Percentiles rank a stretch among this genome's conserved stretches.
phyloP scores from a whole-genome alignment of 1,140 invertebrate species.

The Saccostrea glomerata region DNA sequence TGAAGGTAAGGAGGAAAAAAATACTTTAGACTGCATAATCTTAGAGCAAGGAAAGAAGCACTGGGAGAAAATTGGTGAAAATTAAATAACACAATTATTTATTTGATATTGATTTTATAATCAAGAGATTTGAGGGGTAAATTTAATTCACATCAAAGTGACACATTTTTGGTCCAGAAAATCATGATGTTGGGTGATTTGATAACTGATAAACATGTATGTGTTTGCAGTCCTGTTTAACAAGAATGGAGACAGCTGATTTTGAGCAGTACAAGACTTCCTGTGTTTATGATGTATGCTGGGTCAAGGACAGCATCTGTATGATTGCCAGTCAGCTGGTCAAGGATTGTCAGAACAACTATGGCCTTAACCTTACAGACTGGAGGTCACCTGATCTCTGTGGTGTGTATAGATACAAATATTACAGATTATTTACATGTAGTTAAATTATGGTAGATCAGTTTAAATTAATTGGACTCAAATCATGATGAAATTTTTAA shows the following conservation, averaged over 20 bases:
- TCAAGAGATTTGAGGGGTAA: neutral
- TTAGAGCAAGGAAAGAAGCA: neutral
- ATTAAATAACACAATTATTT: neutral
- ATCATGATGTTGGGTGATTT: neutral
- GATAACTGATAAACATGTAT: neutral
- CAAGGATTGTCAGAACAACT: constrained; percentile 55
- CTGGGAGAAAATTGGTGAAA: neutral
- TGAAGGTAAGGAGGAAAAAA: constrained; percentile 37
- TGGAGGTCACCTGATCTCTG: constrained; percentile 52
- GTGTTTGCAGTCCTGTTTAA: constrained; percentile 42
- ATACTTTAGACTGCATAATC: neutral
- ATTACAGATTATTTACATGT: too few relatives aligned
- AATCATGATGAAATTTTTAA: too few relatives aligned
- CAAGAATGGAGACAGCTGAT: neutral
- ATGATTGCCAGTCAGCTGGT: constrained; percentile 49
- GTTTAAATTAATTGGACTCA: too few relatives aligned
- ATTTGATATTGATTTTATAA: neutral
- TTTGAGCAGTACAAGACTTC: neutral
- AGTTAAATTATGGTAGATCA: too few relatives aligned
- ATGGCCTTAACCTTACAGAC: constrained; percentile 29
- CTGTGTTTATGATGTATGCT: constrained; percentile 46
- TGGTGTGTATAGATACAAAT: constrained; percentile 25
- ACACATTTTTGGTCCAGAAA: neutral
- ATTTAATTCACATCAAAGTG: too few relatives aligned
- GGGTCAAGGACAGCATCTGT: constrained; percentile 40